Conservation (phyloP, 2,797 vertebrate genomes). For the Falco concolor region DNA sequence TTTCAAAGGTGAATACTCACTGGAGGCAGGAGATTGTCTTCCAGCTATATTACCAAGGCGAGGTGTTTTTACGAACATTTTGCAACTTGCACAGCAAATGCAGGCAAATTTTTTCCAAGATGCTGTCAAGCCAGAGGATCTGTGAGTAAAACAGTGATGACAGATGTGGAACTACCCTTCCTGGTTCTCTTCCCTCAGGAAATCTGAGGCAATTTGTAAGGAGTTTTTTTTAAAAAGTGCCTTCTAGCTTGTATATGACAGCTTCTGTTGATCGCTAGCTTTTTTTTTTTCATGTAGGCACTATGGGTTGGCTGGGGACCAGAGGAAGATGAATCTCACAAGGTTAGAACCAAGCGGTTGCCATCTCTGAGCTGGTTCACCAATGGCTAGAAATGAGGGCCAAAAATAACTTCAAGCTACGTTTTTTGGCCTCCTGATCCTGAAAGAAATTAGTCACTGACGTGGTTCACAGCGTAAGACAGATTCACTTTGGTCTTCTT, state of each 20-base stretch:
- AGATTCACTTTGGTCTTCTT: background rate
- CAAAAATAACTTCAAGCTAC: background rate
- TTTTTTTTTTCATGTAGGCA: background rate
- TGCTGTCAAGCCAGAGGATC: background rate
- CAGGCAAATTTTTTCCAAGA: background rate
- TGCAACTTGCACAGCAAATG: background rate
- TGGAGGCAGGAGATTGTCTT: background rate
- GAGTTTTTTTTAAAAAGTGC: background rate
- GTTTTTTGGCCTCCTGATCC: background rate
- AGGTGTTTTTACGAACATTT: background rate
- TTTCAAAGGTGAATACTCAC: background rate
- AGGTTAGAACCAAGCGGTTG: background rate
- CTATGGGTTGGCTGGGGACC: background rate
- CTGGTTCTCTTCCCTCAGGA: background rate
- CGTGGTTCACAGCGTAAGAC: background rate
- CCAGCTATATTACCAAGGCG: background rate
- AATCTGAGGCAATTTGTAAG: background rate
- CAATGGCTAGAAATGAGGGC: background rate
- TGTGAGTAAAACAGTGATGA: conserved; percentile 1
- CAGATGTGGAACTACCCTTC: background rate
- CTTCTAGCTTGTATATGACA: background rate
- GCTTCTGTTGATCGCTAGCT: background rate
- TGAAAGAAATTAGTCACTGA: background rate
- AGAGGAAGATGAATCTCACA: background rate
- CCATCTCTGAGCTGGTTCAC: background rate